Conservation (phyloP, 2,797 vertebrate species). For the Spinibarbus caldwelli region DNA sequence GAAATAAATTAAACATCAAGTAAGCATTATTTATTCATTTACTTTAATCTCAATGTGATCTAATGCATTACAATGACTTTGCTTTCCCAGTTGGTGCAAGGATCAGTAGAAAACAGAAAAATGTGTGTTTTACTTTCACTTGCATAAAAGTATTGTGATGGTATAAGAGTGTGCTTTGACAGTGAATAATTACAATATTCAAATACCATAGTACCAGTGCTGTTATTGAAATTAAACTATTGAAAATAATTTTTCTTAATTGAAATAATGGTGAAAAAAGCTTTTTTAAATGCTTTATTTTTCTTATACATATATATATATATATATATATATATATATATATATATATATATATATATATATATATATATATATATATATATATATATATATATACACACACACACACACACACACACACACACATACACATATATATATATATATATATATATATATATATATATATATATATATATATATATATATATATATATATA, state of each 20-base stretch:
- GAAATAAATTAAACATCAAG: neutral
- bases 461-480: no score
- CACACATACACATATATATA: no score
- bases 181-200: neutral
- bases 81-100: neutral
- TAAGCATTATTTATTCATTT: neutral
- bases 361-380: no score
- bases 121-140: neutral
- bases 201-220: neutral
- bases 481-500: no score
- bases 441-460: no score
- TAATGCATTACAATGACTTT: neutral
- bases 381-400: no score
- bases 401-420: no score
- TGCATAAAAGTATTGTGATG: neutral
- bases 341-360: no score
- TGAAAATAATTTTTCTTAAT: neutral
- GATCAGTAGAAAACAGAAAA: slow-evolving; percentile 7
- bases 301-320: no score
- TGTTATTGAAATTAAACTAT: neutral
- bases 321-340: no score
- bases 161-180: neutral
- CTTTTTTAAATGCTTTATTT: no score
- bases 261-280: neutral
- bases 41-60: neutral